phyloP scores from a whole-genome alignment of 2,113 vertebrate species.

The Hystrix cristata region DNA sequence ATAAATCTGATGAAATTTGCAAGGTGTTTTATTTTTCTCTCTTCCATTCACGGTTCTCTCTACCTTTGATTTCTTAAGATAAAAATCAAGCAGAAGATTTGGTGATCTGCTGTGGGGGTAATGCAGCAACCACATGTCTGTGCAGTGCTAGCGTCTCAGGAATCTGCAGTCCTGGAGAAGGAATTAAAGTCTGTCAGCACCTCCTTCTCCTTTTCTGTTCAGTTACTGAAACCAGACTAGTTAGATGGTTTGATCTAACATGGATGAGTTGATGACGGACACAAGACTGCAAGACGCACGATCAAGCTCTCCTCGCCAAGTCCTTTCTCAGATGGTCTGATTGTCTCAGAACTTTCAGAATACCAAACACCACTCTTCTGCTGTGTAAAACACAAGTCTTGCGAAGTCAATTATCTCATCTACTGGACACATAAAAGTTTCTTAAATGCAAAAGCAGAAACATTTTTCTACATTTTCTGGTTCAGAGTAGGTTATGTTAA shows the following conservation, averaged over 20 bases:
- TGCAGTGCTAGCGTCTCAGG: background rate
- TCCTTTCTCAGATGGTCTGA: background rate
- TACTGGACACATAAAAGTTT: background rate
- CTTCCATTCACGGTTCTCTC: background rate
- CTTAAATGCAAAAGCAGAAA: background rate
- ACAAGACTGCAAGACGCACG: background rate
- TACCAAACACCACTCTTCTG: background rate
- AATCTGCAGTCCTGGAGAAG: background rate
- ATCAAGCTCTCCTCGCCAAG: background rate
- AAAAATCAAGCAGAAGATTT: slow-evolving; percentile 20
- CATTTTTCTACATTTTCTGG: background rate
- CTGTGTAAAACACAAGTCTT: background rate
- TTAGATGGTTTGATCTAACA: background rate
- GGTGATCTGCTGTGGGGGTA: background rate
- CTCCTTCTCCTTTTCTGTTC: background rate
- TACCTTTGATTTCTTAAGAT: slow-evolving; percentile 52
- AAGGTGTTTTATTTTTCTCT: background rate
- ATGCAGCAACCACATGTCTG: background rate
- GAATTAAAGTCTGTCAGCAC: background rate
- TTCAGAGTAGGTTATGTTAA: background rate
- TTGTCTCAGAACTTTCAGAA: slow-evolving; percentile 21
- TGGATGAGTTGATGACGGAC: background rate
- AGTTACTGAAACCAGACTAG: background rate
- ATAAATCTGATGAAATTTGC: slow-evolving; percentile 18
- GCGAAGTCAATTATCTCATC: background rate